A percentile compares a stretch with the other conserved stretches of the same genome.
phyloP scores from a whole-genome alignment of 1,140 invertebrate species.

The Neodiprion pinetum region DNA sequence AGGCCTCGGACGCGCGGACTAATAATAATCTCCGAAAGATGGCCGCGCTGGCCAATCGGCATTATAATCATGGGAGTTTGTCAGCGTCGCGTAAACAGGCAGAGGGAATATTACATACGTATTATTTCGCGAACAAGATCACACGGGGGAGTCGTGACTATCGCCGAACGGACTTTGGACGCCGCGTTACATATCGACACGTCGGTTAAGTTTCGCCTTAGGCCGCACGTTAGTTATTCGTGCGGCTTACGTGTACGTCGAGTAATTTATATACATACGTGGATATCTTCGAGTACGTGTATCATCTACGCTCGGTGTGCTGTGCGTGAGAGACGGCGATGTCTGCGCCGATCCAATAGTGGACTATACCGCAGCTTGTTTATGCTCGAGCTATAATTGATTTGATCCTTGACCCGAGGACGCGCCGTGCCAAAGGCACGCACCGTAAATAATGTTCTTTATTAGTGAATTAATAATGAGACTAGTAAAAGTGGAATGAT shows the following conservation, averaged over 20 bases:
- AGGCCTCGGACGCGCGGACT: too few relatives aligned
- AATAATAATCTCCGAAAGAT: too few relatives aligned
- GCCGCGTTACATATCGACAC: not conserved
- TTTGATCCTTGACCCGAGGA: constrained; percentile 10
- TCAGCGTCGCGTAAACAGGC: too few relatives aligned
- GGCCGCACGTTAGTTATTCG: not conserved
- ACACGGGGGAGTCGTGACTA: constrained; percentile 5
- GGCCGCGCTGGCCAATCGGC: too few relatives aligned
- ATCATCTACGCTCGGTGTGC: too few relatives aligned
- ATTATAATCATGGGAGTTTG: too few relatives aligned
- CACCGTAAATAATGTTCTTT: constrained; percentile 7
- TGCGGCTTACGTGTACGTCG: too few relatives aligned
- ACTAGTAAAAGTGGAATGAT: not conserved
- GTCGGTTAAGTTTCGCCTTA: not conserved
- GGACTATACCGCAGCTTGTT: constrained; percentile 13
- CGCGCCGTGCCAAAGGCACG: constrained; percentile 3
- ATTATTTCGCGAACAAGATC: constrained; percentile 2
- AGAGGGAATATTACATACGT: not conserved
- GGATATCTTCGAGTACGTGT: too few relatives aligned
- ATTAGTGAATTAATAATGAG: not conserved
- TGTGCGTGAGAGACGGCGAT: too few relatives aligned
- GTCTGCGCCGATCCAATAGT: not conserved
- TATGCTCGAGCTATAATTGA: constrained; percentile 14
- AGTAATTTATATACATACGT: too few relatives aligned
- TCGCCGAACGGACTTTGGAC: not conserved